Evolutionary conservation across 2,888 invertebrate genomes (phyloP), one percentile per base, ranked within the genome.

Genomic region (Mystacides longicornis): DNA sequence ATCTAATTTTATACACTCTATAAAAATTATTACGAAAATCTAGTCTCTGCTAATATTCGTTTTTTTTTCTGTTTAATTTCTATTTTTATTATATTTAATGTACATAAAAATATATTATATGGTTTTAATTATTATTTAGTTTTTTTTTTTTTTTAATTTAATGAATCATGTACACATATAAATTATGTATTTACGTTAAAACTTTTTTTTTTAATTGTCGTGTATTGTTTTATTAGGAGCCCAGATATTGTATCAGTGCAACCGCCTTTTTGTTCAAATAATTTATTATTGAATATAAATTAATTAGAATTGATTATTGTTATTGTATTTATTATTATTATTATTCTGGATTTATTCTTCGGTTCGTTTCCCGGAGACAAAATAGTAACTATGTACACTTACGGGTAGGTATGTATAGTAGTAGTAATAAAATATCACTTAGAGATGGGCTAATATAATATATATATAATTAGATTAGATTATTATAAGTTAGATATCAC

Each of bases 401-500:
- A 45, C 61, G 51, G 45, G 51, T 56, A 51, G 22, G 33, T 21
- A 46, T 31, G 46, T 52, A 54, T 51, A 48, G n/a, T 37, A 37
- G 3, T 37, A 7, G 16, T 37, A 7, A n/a, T 7, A 37, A 7
- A 37, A 37, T 37, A 37, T 37, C n/a, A n/a, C n/a, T n/a, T n/a
- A 37, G 3, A 7, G 14, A 37, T 37, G 37, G 14, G 16, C 16
- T 3, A 7, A 3, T 7, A n/a, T 3, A 7, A 3, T 37, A 37
- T 37, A 16, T 37, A 37, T 37, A 37, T 37, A 3, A 7, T 14
- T 7, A 7, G 37, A 16, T 3, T 37, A 7, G 3, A 37, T 37
- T 37, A 37, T n/a, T 37, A 37, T 52, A 42, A 51, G 27, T 55
- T 45, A 45, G 21, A 47, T 74, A 75, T 76, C 73, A 75, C 75